phyloP scores from a whole-genome alignment of 2,113 vertebrate genomes.

The Orthonyx spaldingii region DNA sequence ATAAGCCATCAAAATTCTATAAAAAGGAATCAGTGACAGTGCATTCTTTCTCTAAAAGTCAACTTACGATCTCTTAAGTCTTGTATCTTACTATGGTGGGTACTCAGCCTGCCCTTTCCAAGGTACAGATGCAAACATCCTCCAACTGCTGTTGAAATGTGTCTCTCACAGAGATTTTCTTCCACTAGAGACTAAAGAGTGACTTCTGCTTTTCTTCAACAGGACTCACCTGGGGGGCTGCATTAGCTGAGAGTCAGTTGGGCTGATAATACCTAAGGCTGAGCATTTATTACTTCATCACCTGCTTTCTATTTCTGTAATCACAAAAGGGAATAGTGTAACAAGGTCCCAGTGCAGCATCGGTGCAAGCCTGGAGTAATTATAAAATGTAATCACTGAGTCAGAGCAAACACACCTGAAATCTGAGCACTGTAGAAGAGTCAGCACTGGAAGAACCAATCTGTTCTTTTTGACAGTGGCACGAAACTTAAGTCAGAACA shows the following conservation, averaged over 20 bases:
- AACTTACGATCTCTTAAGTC: background rate
- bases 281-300: constrained; percentile 8
- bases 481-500: background rate
- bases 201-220: constrained; percentile 1
- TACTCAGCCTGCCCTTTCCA: background rate
- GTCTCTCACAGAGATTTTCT: background rate
- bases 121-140: background rate
- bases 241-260: background rate
- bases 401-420: background rate
- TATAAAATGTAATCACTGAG: background rate
- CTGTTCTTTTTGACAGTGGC: background rate
- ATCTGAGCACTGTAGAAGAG: background rate
- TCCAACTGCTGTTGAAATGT: background rate
- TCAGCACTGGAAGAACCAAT: background rate
- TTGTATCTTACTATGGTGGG: background rate
- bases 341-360: background rate
- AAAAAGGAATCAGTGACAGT: background rate
- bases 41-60: background rate
- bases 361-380: background rate
- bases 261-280: background rate
- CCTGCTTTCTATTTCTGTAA: background rate
- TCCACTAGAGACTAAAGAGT: background rate
- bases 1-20: background rate
- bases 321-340: background rate
- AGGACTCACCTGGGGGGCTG: background rate